phyloP scores from a whole-genome alignment of 2,797 vertebrate genomes.

The Sebastes iracundus region DNA sequence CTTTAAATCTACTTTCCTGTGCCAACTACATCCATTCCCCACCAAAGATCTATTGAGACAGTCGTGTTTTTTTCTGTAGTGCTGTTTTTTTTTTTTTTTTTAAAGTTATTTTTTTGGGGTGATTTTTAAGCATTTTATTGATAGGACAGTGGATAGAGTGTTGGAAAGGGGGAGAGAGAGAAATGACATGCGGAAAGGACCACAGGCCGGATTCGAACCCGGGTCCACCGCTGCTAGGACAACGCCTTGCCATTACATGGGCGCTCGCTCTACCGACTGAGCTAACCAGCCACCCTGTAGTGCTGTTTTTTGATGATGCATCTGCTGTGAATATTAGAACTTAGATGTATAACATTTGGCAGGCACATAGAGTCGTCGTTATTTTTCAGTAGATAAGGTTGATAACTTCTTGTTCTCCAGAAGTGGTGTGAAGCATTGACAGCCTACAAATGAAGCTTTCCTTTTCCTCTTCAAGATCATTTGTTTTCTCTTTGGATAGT shows the following conservation, averaged over 20 bases:
- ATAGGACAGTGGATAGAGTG: no score
- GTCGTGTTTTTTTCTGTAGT: not conserved
- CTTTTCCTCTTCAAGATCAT: not conserved
- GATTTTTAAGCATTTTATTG: no score
- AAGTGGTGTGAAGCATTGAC: not conserved
- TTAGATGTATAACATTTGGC: not conserved
- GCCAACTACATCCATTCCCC: conserved; percentile 4
- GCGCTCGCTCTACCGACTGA: no score
- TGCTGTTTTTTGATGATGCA: not conserved
- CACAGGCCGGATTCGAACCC: no score
- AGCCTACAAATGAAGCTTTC: not conserved
- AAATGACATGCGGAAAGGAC: no score
- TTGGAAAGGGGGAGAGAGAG: no score
- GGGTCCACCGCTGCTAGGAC: no score
- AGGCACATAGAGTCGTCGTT: not conserved
- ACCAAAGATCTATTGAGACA: not conserved
- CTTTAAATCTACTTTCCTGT: conserved; percentile 10
- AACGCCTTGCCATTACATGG: no score
- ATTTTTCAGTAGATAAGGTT: not conserved
- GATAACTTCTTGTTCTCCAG: not conserved
- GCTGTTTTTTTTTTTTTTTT: not conserved
- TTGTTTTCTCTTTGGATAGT: not conserved
- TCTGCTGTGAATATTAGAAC: not conserved
- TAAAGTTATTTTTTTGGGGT: no score
- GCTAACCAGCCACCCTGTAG: no score